A percentile compares a stretch with the other conserved stretches of the same genome.
Conservation (phyloP, 2,797 vertebrate species). For the Ataeniobius toweri region DNA sequence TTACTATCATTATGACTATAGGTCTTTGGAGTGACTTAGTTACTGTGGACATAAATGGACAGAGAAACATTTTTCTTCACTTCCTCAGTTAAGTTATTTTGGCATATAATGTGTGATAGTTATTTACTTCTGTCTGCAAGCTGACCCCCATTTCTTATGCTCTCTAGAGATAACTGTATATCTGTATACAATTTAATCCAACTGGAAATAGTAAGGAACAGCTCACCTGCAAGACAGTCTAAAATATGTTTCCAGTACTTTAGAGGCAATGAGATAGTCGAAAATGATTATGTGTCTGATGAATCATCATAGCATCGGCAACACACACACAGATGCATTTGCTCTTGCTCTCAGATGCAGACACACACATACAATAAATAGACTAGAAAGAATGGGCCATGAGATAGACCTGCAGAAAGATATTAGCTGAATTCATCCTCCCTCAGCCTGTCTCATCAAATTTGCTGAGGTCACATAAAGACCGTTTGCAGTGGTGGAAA, state of each 20-base stretch:
- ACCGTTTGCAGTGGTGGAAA: constrained; percentile 57
- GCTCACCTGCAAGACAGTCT: constrained; percentile 56
- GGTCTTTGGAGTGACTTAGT: background rate
- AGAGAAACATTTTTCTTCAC: background rate
- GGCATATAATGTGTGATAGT: background rate
- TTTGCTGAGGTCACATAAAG: constrained; percentile 67
- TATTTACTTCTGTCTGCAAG: background rate
- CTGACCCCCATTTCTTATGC: constrained; percentile 7
- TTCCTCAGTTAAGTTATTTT: background rate
- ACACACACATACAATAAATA: constrained; percentile 48
- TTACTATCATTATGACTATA: background rate
- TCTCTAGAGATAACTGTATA: constrained; percentile 44
- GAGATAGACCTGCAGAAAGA: constrained; percentile 57
- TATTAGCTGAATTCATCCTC: constrained; percentile 63
- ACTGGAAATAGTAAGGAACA: constrained; percentile 37
- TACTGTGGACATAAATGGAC: background rate
- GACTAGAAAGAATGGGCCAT: constrained; percentile 59
- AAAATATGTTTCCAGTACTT: constrained; percentile 58
- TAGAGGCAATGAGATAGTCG: constrained; percentile 45
- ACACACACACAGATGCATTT: constrained; percentile 23
- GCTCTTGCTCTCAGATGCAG: background rate
- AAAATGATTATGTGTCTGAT: constrained; percentile 58
- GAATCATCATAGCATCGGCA: constrained; percentile 43
- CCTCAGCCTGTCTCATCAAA: constrained; percentile 68
- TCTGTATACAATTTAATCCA: constrained; percentile 58